phyloP scores from a whole-genome alignment of 2,113 vertebrate species.

The Mastomys coucha region DNA sequence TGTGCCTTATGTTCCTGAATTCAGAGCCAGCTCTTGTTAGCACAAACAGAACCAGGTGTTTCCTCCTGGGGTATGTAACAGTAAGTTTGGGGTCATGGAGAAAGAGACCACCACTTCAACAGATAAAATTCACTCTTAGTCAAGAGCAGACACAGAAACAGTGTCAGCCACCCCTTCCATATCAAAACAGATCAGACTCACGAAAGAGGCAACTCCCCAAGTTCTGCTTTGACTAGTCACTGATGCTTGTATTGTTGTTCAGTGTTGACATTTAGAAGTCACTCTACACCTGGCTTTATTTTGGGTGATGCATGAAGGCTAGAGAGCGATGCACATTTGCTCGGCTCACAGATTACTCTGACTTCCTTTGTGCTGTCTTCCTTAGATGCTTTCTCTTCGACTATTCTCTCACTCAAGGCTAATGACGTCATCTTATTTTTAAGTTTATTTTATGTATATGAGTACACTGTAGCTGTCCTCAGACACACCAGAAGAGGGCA shows the following conservation, averaged over 20 bases:
- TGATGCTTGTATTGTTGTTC: not conserved
- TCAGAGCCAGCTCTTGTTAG: not conserved
- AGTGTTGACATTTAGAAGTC: not conserved
- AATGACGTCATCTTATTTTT: not conserved
- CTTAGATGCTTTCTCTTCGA: not conserved
- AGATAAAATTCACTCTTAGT: not conserved
- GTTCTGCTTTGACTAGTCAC: not conserved
- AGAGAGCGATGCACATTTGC: not conserved
- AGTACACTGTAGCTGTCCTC: no score
- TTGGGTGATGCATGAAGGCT: no score
- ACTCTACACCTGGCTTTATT: not conserved
- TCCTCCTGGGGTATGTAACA: not conserved
- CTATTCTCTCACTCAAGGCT: not conserved
- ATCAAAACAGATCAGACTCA: not conserved
- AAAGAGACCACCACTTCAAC: not conserved
- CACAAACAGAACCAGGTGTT: not conserved
- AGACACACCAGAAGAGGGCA: no score
- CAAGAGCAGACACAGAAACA: not conserved
- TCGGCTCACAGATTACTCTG: not conserved
- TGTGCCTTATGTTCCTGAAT: slow-evolving; percentile 8
- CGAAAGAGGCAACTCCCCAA: not conserved
- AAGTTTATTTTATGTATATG: no score
- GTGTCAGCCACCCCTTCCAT: not conserved
- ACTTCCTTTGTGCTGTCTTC: not conserved
- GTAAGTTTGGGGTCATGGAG: not conserved